A percentile compares a stretch with the other conserved stretches of the same genome.
Conservation (phyloP, 1,140 invertebrate species). For the Macrobrachium rosenbergii region DNA sequence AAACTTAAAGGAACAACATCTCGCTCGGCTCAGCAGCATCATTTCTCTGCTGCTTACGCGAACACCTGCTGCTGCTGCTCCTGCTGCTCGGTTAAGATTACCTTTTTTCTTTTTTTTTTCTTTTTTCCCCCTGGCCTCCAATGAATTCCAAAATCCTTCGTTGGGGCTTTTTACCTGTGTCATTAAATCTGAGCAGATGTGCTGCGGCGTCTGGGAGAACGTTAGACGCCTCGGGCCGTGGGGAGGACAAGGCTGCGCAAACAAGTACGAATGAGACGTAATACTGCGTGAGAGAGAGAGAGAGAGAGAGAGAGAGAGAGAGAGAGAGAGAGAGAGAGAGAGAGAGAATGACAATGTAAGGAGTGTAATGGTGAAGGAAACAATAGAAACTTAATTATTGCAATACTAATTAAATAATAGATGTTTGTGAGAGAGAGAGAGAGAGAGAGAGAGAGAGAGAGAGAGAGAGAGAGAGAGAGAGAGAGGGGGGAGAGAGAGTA, state of each 20-base stretch:
- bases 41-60: too few relatives aligned
- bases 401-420: background rate
- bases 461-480: background rate
- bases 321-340: slow-evolving; percentile 14
- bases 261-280: background rate
- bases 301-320: slow-evolving; percentile 21
- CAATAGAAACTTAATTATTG: background rate
- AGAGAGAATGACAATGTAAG: too few relatives aligned
- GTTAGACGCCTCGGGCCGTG: background rate
- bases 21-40: too few relatives aligned
- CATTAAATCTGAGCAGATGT: background rate
- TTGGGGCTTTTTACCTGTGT: too few relatives aligned
- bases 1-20: too few relatives aligned
- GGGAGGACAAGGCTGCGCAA: background rate
- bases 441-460: background rate
- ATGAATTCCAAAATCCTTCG: too few relatives aligned
- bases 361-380: background rate
- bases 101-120: too few relatives aligned
- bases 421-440: background rate
- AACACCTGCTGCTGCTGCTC: too few relatives aligned
- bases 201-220: background rate
- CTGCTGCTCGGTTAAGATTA: too few relatives aligned
- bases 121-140: too few relatives aligned
- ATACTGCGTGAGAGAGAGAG: slow-evolving; percentile 30
- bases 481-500: too few relatives aligned